These are phyloP conservation scores for Speoplatyrhinus poulsoni DNA, from an alignment of 2,113 vertebrate genomes.

Conservation along the genomic window DNA sequence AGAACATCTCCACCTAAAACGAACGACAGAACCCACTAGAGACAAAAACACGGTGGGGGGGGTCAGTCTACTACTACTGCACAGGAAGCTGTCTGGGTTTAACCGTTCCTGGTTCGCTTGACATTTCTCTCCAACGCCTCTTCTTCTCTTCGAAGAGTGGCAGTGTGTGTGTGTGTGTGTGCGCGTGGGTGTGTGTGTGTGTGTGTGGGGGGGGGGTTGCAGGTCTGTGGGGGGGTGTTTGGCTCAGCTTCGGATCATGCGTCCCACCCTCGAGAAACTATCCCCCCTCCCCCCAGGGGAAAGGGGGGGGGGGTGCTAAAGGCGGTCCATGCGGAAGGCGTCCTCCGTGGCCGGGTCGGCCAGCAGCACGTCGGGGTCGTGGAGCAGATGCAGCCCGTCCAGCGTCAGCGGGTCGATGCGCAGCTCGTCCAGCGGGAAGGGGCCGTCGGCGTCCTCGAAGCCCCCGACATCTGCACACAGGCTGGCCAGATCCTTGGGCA, in stretches of 20 bases:
- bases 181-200: neutral
- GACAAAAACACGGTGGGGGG: slow-evolving; percentile 9
- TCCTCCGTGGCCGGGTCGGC: slow-evolving; percentile 94
- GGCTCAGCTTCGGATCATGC: too few relatives aligned
- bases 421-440: slow-evolving; percentile 95
- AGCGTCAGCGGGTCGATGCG: slow-evolving; percentile 97
- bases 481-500: slow-evolving; percentile 91
- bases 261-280: neutral
- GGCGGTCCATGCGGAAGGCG: slow-evolving; percentile 94
- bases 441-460: slow-evolving; percentile 89
- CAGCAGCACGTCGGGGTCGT: slow-evolving; percentile 96
- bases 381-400: slow-evolving; percentile 97
- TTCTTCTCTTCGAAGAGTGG: neutral
- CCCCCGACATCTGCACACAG: slow-evolving; percentile 85
- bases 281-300: slow-evolving; percentile 4
- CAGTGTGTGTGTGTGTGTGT: slow-evolving; percentile 17
- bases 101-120: neutral
- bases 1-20: too few relatives aligned
- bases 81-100: neutral
- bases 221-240: neutral
- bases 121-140: slow-evolving; percentile 30
- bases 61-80: neutral
- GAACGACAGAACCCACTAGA: neutral
- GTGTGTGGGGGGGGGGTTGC: neutral
- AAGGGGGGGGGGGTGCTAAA: slow-evolving; percentile 73